Evolutionary conservation across 2,113 vertebrate genomes (phyloP).

Genomic region (Gobius niger): DNA sequence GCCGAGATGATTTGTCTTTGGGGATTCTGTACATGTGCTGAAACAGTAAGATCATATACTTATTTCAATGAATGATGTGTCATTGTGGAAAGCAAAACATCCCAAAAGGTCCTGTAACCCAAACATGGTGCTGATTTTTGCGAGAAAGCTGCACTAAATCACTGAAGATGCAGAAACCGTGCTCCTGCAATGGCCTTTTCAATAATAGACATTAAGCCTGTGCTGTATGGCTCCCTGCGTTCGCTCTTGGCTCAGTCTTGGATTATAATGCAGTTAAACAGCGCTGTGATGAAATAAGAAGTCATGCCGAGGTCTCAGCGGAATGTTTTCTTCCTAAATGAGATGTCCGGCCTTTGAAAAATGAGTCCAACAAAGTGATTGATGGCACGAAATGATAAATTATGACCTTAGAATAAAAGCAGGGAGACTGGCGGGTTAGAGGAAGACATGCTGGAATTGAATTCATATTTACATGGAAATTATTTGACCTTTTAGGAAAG

Average conservation of each 20-base stretch:
- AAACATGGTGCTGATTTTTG: too few relatives aligned
- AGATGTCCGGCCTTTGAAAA: constrained; percentile 33
- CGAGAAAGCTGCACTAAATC: too few relatives aligned
- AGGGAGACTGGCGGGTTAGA: neutral
- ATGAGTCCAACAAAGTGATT: constrained; percentile 41
- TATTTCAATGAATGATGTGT: too few relatives aligned
- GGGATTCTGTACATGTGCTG: too few relatives aligned
- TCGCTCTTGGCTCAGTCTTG: neutral
- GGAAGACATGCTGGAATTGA: too few relatives aligned
- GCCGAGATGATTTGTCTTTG: too few relatives aligned
- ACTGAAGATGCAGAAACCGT: too few relatives aligned
- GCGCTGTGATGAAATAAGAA: constrained; percentile 39
- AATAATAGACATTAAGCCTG: neutral
- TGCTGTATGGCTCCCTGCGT: neutral
- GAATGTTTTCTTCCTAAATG: constrained; percentile 44
- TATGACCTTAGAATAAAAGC: neutral
- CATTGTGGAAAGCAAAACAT: too few relatives aligned
- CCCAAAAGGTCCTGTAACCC: too few relatives aligned
- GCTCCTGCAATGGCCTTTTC: neutral
- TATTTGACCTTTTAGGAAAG: too few relatives aligned
- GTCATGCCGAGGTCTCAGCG: constrained; percentile 16
- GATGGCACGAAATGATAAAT: constrained; percentile 31
- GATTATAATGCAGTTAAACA: constrained; percentile 13
- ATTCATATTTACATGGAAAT: neutral
- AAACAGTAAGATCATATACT: too few relatives aligned